A percentile compares a stretch with the other conserved stretches of the same genome.
Conservation (phyloP, 2,888 invertebrate genomes). For the Lepidochitona cinerea region DNA sequence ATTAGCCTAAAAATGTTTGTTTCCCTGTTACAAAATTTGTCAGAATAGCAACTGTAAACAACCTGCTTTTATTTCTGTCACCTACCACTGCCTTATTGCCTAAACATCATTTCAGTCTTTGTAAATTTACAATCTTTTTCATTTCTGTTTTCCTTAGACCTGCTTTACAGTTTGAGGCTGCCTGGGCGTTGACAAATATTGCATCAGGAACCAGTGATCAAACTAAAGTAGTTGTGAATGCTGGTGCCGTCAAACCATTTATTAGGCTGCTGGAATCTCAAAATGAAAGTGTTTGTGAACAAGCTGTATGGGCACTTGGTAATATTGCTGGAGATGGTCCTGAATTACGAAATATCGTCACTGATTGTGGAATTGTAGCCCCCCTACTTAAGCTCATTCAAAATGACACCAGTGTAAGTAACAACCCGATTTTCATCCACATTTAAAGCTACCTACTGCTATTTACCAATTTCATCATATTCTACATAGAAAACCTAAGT, state of each 20-base stretch:
- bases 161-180: constrained; percentile 87
- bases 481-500: too few relatives aligned
- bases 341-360: constrained; percentile 84
- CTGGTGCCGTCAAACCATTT: constrained; percentile 89
- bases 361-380: constrained; percentile 80
- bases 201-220: constrained; percentile 95
- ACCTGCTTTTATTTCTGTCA: too few relatives aligned
- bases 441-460: too few relatives aligned
- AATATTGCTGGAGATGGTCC: constrained; percentile 86
- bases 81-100: too few relatives aligned
- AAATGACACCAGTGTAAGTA: constrained; percentile 74
- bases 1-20: too few relatives aligned
- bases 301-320: constrained; percentile 96
- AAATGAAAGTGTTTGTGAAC: constrained; percentile 77
- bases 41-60: too few relatives aligned
- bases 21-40: too few relatives aligned
- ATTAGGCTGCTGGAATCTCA: constrained; percentile 80
- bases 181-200: constrained; percentile 98
- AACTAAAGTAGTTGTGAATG: constrained; percentile 87
- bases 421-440: too few relatives aligned
- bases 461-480: too few relatives aligned
- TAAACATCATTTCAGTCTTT: too few relatives aligned
- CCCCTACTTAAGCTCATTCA: constrained; percentile 80
- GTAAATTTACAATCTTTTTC: too few relatives aligned
- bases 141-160: constrained; percentile 53